Evolutionary conservation across 2,888 invertebrate genomes (phyloP).

Genomic region (Diarsia dahlii): DNA sequence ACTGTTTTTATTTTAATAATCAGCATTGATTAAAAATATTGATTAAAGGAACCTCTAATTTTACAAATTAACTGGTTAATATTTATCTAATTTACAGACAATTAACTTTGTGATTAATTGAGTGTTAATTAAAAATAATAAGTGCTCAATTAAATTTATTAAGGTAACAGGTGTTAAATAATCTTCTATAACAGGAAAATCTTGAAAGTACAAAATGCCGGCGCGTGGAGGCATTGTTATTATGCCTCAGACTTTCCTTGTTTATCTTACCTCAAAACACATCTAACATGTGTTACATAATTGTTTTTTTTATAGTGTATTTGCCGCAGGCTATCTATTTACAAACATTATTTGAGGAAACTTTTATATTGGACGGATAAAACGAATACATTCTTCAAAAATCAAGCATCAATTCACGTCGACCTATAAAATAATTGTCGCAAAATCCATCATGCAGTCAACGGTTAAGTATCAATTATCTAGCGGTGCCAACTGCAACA

Average conservation of each 20-base stretch:
- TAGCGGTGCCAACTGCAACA: slow-evolving; percentile 17
- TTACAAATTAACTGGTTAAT: background rate
- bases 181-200: slow-evolving; percentile 37
- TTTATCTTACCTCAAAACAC: slow-evolving; percentile 25
- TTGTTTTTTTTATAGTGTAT: background rate
- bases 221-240: slow-evolving; percentile 3
- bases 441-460: background rate
- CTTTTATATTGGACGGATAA: background rate
- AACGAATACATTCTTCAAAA: background rate
- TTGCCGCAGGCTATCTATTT: background rate
- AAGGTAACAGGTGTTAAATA: slow-evolving; percentile 1
- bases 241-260: slow-evolving; percentile 22
- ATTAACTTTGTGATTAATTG: background rate
- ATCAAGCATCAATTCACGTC: background rate
- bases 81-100: background rate
- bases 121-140: slow-evolving; percentile 6
- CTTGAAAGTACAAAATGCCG: background rate
- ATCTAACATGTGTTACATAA: slow-evolving; percentile 3
- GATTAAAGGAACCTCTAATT: background rate
- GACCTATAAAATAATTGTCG: slow-evolving; percentile 13
- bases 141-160: slow-evolving; percentile 7
- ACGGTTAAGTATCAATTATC: slow-evolving; percentile 20
- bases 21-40: background rate
- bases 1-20: background rate
- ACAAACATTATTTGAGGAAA: background rate